Evolutionary conservation across 1,140 invertebrate genomes (phyloP), one percentile per base, ranked within the genome.

Genomic region (Brachionus angularis): DNA sequence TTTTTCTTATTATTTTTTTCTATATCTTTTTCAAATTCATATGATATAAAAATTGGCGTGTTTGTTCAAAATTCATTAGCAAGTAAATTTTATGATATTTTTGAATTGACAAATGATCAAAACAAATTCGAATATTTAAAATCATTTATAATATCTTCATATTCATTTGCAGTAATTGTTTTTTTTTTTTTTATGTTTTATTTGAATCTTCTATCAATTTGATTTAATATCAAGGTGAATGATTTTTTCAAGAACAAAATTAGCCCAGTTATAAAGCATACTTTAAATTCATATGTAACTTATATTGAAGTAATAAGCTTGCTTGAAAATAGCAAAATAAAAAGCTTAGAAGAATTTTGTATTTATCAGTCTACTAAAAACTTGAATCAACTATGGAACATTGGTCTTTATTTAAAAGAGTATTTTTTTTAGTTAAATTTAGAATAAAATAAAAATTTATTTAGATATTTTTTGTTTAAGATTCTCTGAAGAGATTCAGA

Each of bases 131-230:
- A 67, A 36, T 33, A 23, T 12, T 27, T 67, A 47, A 67, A 50
- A 16, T 67, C 62, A 0, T 67, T 67, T 67, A 23, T 67, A n/a
- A 67, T 67, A 14, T 67, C 62, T 5, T 47, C 27, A 2, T 67
- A 67, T 67, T 67, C 62, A 18, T 67, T 67, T 67, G 62, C 14
- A 4, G 62, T 67, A 58, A 5, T 3, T n/a, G 12, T 5, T n/a
- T 14, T 27, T 3, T 58, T 29, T 36, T 25, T n/a, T 16, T 18
- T 34, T 31, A 16, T 33, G 0, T 27, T n/a, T 25, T 25, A 27
- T 31, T 12, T n/a, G n/a, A n/a, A n/a, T n/a, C n/a, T n/a, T n/a
- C n/a, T n/a, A n/a, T n/a, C n/a, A n/a, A n/a, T n/a, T n/a, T n/a
- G n/a, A n/a, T n/a, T n/a, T n/a, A n/a, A n/a, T n/a, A n/a, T n/a